Percentiles rank a stretch among this genome's conserved stretches.
These are phyloP conservation scores for Drosophila micromelanica DNA, from an alignment of 1,140 invertebrate genomes.

Conservation along the genomic window DNA sequence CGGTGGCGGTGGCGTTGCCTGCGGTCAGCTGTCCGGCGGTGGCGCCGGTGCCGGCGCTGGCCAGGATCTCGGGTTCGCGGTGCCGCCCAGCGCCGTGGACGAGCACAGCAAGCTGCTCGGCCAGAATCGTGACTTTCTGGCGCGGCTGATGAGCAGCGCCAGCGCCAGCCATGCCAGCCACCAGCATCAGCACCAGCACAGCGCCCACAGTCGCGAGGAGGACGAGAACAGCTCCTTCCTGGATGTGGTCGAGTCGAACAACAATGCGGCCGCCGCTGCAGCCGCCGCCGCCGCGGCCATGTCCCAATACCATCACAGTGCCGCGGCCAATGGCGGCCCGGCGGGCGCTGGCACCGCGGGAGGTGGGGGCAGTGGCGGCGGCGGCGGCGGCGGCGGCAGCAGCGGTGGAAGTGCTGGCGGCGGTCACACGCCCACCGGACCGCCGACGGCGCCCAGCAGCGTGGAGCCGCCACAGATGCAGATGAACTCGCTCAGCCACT, in stretches of 20 bases:
- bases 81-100: slow-evolving; percentile 70
- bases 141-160: slow-evolving; percentile 79
- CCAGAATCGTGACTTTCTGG: slow-evolving; percentile 79
- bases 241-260: slow-evolving; percentile 82
- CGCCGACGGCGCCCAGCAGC: slow-evolving; percentile 24
- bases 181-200: slow-evolving; percentile 68
- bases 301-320: slow-evolving; percentile 73
- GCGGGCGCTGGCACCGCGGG: slow-evolving; percentile 13
- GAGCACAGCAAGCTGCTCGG: slow-evolving; percentile 78
- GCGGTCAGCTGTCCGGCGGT: slow-evolving; percentile 43
- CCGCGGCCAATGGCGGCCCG: slow-evolving; percentile 24
- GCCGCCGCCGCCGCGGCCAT: slow-evolving; percentile 72
- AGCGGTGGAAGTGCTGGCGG: slow-evolving; percentile 27
- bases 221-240: slow-evolving; percentile 83
- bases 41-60: slow-evolving; percentile 31
- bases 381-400: slow-evolving; percentile 30
- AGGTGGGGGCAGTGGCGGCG: slow-evolving; percentile 9
- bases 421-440: slow-evolving; percentile 27
- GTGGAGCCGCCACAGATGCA: slow-evolving; percentile 71
- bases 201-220: slow-evolving; percentile 71
- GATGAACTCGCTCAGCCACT: slow-evolving; percentile 79
- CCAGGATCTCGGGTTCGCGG: slow-evolving; percentile 70
- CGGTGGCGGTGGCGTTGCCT: background rate
- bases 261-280: slow-evolving; percentile 65
- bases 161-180: slow-evolving; percentile 63